A percentile compares a stretch with the other conserved stretches of the same genome.
Conservation (phyloP, 2,888 invertebrate species). For the Diarsia brunnea region DNA sequence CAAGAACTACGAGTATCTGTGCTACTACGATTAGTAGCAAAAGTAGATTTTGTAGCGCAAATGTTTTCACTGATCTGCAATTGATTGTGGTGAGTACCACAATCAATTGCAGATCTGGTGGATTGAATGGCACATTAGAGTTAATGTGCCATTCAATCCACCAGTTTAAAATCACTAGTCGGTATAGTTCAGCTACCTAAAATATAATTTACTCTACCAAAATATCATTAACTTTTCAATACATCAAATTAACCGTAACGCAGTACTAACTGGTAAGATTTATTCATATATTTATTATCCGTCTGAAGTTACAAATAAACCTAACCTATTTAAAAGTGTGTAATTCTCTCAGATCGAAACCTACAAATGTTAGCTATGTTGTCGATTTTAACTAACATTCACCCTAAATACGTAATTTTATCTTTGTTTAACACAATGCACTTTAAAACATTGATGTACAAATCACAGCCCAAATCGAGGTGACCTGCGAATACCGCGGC, state of each 20-base stretch:
- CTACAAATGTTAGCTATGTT: constrained; percentile 31
- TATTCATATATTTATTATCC: constrained; percentile 21
- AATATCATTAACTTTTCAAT: constrained; percentile 17
- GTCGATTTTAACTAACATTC: constrained; percentile 28
- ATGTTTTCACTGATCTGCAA: neutral
- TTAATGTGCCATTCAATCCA: neutral
- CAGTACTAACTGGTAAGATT: constrained; percentile 4
- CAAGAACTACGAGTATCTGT: too few species aligned
- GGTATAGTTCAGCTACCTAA: neutral
- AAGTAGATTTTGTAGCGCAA: neutral
- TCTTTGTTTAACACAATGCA: neutral
- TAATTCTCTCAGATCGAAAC: constrained; percentile 32
- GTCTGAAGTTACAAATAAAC: constrained; percentile 25
- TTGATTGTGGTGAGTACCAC: too few species aligned
- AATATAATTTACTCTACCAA: neutral
- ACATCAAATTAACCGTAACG: constrained; percentile 31
- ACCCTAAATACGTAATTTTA: constrained; percentile 8
- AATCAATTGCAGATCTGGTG: too few species aligned
- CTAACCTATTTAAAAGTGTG: constrained; percentile 45
- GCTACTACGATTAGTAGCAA: too few species aligned
- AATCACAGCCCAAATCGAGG: neutral
- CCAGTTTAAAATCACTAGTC: neutral
- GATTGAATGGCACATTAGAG: too few species aligned
- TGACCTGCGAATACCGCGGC: too few species aligned
- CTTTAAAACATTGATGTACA: neutral